Evolutionary conservation across 2,113 vertebrate genomes (phyloP), one percentile per base, ranked within the genome.

Genomic region (Mustelus asterias): DNA sequence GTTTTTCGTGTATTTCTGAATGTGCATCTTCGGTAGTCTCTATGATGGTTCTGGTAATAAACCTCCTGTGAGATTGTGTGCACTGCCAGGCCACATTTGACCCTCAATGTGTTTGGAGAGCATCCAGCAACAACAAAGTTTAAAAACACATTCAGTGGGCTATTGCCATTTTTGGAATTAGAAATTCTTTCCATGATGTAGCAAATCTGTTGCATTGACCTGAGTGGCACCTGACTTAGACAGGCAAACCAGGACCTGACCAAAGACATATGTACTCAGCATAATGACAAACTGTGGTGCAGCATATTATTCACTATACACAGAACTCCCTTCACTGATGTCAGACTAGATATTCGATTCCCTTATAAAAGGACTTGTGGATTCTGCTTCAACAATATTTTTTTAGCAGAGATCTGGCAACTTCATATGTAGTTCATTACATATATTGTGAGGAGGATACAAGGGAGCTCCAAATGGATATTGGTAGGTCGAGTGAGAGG

Each of bases 81-180:
- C 85, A 88, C 10, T 88, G 85, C 85, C 85, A 88, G 85, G 44
- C 48, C 24, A 88, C 20, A 26, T 88, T 88, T 88, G 44, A 88
- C 85, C 85, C 85, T 54, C 14, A 88, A 86, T 13, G 48, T 54
- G 44, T 54, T 88, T 88, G 85, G 85, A 88, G 8, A 88, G 9
- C 44, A 54, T 22, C 85, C 41, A 88, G 85, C 9, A 88, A 88
- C 6, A 88, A 88, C 48, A 88, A 29, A 83, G 2, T 44, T 88
- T 48, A 88, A 54, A 20, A 48, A 48, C 44, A 8, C 41, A 48
- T 86, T 86, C 83, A 22, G 41, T 86, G 44, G 24, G 85, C 24
- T 26, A 88, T 26, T 88, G 44, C 85, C 48, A 88, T 88, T 88
- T 88, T 88, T 88, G 85, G 85, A 88, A 88, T 54, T 54, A 88